Percentiles rank a stretch among this genome's conserved stretches.
These are phyloP conservation scores for Eupeodes luniger DNA, from an alignment of 2,888 invertebrate genomes.

Conservation along the genomic window DNA sequence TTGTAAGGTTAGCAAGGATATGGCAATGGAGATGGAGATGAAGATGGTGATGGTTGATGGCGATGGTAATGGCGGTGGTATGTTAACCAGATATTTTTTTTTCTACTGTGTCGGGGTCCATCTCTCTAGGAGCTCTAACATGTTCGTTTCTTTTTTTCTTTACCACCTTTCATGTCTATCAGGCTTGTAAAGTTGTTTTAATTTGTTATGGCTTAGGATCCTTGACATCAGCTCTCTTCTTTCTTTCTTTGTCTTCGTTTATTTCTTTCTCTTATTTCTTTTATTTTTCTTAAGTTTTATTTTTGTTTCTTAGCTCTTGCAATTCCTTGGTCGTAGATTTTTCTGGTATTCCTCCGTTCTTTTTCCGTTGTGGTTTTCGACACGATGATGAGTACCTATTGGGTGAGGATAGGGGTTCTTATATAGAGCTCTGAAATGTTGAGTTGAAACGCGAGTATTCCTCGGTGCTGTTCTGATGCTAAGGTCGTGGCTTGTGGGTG, in stretches of 20 bases:
- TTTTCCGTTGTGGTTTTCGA: constrained; percentile 47
- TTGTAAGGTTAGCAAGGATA: neutral
- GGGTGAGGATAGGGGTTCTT: neutral
- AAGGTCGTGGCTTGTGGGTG: constrained; percentile 22
- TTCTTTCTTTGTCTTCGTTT: constrained; percentile 26
- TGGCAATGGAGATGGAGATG: constrained; percentile 8
- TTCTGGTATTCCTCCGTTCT: constrained; percentile 33
- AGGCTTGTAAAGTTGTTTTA: constrained; percentile 76
- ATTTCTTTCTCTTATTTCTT: neutral
- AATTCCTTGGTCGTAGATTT: constrained; percentile 53
- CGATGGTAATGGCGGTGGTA: constrained; percentile 38
- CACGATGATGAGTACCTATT: neutral
- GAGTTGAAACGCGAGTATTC: neutral
- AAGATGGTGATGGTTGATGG: constrained; percentile 35
- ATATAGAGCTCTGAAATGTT: neutral
- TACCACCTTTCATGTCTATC: constrained; percentile 70
- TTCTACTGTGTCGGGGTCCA: constrained; percentile 20
- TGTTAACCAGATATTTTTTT: constrained; percentile 50
- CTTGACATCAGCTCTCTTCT: constrained; percentile 61
- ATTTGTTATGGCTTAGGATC: constrained; percentile 76
- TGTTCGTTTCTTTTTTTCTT: constrained; percentile 36
- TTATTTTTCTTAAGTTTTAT: constrained; percentile 11
- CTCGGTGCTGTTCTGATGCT: neutral
- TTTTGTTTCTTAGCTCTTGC: constrained; percentile 24
- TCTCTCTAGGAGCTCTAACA: constrained; percentile 33